These are phyloP conservation scores for Drosophila suzukii DNA, from an alignment of 1,140 invertebrate genomes.

Conservation along the genomic window DNA sequence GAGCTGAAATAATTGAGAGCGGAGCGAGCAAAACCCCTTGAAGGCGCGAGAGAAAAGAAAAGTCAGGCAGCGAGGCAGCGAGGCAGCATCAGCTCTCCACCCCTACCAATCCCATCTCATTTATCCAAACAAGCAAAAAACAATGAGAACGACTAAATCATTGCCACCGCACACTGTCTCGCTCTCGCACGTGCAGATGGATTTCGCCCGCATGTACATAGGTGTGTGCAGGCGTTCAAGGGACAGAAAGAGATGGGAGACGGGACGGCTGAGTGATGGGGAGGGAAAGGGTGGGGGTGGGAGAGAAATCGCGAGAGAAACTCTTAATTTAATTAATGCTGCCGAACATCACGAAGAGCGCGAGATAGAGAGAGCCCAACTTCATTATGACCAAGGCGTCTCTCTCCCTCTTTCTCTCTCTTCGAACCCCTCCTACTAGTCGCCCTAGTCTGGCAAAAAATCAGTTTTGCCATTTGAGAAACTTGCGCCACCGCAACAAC, in stretches of 20 bases:
- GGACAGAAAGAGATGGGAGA: conserved; percentile 21
- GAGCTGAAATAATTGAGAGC: conserved; percentile 46
- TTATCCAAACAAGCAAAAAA: conserved; percentile 54
- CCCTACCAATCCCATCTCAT: conserved; percentile 25
- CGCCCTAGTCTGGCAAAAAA: conserved; percentile 8
- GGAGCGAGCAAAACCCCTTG: conserved; percentile 32
- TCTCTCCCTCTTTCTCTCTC: background rate
- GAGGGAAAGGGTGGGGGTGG: background rate
- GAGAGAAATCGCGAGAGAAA: conserved; percentile 14
- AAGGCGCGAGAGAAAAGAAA: conserved; percentile 59
- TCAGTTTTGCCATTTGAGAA: conserved; percentile 26
- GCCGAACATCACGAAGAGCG: conserved; percentile 16
- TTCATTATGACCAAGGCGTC: conserved; percentile 6
- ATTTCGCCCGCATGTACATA: conserved; percentile 1
- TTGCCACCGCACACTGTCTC: conserved; percentile 66
- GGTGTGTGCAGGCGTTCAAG: background rate
- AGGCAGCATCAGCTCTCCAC: conserved; percentile 28
- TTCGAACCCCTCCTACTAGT: background rate
- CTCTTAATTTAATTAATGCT: conserved; percentile 51
- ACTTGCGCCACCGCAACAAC: conserved; percentile 6
- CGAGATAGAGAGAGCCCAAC: background rate
- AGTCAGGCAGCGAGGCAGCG: conserved; percentile 16
- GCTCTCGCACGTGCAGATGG: conserved; percentile 43
- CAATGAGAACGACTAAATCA: conserved; percentile 70
- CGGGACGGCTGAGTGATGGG: background rate